Percentiles rank a stretch among this genome's conserved stretches.
Evolutionary conservation across 1,140 invertebrate species (phyloP).

Genomic region (Heliconius eleuchia): DNA sequence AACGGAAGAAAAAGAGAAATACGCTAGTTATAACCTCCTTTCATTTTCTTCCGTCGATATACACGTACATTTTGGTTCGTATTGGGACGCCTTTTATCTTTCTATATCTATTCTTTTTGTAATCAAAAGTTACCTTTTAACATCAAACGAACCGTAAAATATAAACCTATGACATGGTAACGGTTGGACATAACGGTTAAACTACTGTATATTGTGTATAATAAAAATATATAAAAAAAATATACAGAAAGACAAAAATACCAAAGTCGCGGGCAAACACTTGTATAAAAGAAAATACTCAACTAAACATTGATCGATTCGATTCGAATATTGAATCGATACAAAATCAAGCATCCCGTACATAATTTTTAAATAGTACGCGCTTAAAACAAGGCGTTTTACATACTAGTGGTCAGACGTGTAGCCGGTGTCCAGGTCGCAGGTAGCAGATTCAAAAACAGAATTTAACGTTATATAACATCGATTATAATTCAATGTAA

Average conservation of each 20-base stretch:
- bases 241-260: neutral
- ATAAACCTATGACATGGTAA: neutral
- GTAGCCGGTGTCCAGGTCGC: constrained; percentile 32
- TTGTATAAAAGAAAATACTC: neutral
- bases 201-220: too few species aligned
- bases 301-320: neutral
- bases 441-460: constrained; percentile 9
- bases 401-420: constrained; percentile 22
- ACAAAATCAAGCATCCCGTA: constrained; percentile 16
- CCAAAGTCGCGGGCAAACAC: neutral
- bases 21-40: too few species aligned
- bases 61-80: too few species aligned
- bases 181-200: too few species aligned
- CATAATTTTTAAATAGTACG: constrained; percentile 29
- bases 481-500: neutral
- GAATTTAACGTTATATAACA: neutral
- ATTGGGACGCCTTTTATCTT: neutral
- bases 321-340: neutral
- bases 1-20: too few species aligned
- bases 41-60: too few species aligned
- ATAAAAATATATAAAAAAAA: neutral
- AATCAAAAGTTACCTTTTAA: neutral
- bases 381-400: constrained; percentile 24
- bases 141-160: neutral
- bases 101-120: neutral